Base-by-base conservation (phyloP, 2,113 vertebrate genomes). In the Pungitius pungitius region DNA sequence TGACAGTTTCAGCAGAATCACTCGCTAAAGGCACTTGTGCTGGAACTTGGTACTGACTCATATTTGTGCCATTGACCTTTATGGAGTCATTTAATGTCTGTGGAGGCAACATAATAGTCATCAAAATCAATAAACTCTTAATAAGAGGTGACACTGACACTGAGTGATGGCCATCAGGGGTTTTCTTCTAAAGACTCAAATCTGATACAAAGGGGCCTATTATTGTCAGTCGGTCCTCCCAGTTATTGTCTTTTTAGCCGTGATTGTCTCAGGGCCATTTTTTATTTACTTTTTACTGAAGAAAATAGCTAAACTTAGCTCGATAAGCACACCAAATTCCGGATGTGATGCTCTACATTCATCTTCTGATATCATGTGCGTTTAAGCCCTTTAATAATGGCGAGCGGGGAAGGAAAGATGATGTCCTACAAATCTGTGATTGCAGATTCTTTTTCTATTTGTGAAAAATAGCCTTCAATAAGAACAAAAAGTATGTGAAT, bases 1-100 rank as follows among this genome's bases (percentile, higher is more conserved):
- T 68, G 69, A 70, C 63, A 43, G 51, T 77, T 78, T 78, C 40
- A 65, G 74, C 57, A 64, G 68, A 62, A 63, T 64, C 63, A 33
- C 39, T 57, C 26, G 26, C 39, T 83, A 61, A 17, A 18, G 57
- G 69, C 68, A 37, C 42, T 52, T 55, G 33, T 64, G 22, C 42
- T 64, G 47, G 42, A 68, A 40, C 52, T 79, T 60, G 47, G 66
- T 56, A 59, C 37, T 80, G 66, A 77, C 63, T 70, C 35, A 75
- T 39, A 55, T 70, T 54, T 78, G 54, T 61, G 33, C 22, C 61
- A 59, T 74, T 60, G 57, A 54, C 42, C 17, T 27, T 30, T 7
- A 72, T 33, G 18, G 4, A n/a, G 39, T 75, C 43, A 37, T 15
- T 62, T 30, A n/a, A 30, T 40, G 24, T 60, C 37, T 3, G 13